Percentiles rank a stretch among this genome's conserved stretches.
These are phyloP conservation scores for Actinernus sp. DNA, from an alignment of 92 coral and sea anemone species.

Conservation along the genomic window DNA sequence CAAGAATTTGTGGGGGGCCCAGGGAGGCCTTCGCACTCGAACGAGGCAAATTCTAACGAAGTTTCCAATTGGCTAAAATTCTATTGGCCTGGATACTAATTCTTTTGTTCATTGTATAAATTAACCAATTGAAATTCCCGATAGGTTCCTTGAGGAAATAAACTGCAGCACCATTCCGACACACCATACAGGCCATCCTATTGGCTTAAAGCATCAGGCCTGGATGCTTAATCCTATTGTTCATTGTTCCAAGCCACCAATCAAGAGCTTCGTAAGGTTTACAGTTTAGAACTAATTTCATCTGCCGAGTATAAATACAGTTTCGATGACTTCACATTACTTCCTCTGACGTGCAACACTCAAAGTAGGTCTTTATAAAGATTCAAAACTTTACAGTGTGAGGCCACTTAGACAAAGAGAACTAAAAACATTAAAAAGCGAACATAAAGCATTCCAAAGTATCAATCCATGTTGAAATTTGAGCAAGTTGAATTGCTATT, in stretches of 20 bases:
- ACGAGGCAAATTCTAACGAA: constrained; percentile 58
- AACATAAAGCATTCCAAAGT: too few relatives aligned
- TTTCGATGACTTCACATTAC: not conserved
- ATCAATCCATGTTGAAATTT: too few relatives aligned
- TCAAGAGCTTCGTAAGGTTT: not conserved
- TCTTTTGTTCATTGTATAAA: not conserved
- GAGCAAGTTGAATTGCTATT: too few relatives aligned
- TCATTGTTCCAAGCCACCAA: not conserved
- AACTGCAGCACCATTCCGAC: not conserved
- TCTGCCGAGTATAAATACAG: not conserved
- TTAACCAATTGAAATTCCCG: not conserved
- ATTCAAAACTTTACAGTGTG: too few relatives aligned
- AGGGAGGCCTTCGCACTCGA: constrained; percentile 69
- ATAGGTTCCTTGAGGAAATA: not conserved
- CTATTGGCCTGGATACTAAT: not conserved
- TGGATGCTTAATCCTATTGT: constrained; percentile 3
- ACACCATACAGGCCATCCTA: not conserved
- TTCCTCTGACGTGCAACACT: too few relatives aligned
- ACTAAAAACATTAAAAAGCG: too few relatives aligned
- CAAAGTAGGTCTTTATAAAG: too few relatives aligned
- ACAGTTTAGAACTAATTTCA: not conserved
- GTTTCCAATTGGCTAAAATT: constrained; percentile 44
- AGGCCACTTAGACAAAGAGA: too few relatives aligned
- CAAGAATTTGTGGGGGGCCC: constrained; percentile 84
- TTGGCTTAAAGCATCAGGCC: not conserved